A percentile compares a stretch with the other conserved stretches of the same genome.
These are phyloP conservation scores for Agonopterix heracliana DNA, from an alignment of 2,888 invertebrate genomes.

Conservation along the genomic window DNA sequence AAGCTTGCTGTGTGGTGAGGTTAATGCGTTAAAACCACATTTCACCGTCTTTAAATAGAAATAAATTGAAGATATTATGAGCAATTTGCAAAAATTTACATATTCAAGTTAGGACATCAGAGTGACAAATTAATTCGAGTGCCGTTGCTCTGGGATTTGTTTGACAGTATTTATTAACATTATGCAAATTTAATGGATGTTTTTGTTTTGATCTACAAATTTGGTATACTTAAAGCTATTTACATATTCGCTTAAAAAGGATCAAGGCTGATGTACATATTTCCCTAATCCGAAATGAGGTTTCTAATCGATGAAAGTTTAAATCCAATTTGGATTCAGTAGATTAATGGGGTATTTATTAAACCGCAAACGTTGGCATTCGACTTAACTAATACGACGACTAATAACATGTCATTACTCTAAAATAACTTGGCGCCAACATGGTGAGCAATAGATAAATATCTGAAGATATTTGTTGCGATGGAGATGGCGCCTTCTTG, in stretches of 20 bases:
- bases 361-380: neutral
- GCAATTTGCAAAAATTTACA: slow-evolving; percentile 19
- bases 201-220: slow-evolving; percentile 4
- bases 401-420: slow-evolving; percentile 1
- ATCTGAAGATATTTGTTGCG: neutral
- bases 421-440: slow-evolving; percentile 4
- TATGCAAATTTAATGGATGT: slow-evolving; percentile 6
- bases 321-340: too few species aligned
- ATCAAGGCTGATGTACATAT: neutral
- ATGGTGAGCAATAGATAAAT: neutral
- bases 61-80: slow-evolving; percentile 21
- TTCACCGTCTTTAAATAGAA: slow-evolving; percentile 21
- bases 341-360: too few species aligned
- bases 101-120: slow-evolving; percentile 8
- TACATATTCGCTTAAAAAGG: neutral
- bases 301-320: neutral
- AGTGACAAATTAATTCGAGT: slow-evolving; percentile 18
- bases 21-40: slow-evolving; percentile 22
- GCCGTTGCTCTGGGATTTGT: slow-evolving; percentile 18
- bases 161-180: slow-evolving; percentile 1
- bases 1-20: slow-evolving; percentile 12
- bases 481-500: neutral
- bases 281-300: neutral
- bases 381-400: neutral
- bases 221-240: neutral